Percentiles rank a stretch among this genome's conserved stretches.
These are phyloP conservation scores for Pyrocephalus nanus DNA, from an alignment of 2,797 vertebrate genomes.

Conservation along the genomic window DNA sequence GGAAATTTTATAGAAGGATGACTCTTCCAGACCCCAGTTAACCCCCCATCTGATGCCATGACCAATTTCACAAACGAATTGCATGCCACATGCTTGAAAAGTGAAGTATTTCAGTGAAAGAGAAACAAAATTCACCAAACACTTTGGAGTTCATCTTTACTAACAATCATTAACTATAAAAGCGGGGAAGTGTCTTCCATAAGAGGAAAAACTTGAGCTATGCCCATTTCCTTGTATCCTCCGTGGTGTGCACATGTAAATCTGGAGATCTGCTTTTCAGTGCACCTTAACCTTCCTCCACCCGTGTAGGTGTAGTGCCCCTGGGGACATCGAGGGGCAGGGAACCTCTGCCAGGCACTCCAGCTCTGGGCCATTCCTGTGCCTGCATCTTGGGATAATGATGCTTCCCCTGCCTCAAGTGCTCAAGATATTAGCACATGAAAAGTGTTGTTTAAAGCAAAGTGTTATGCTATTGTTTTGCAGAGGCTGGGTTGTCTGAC, in stretches of 20 bases:
- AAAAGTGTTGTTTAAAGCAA: background rate
- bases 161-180: background rate
- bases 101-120: conserved; percentile 42
- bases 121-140: background rate
- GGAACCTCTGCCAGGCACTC: background rate
- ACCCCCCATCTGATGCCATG: conserved; percentile 16
- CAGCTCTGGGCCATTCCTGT: background rate
- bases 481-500: background rate
- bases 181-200: background rate
- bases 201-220: background rate
- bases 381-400: background rate
- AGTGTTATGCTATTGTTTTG: background rate
- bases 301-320: fast-evolving
- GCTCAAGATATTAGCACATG: conserved; percentile 21
- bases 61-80: conserved; percentile 23
- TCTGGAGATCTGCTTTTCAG: background rate
- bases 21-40: conserved; percentile 26
- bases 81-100: conserved; percentile 43
- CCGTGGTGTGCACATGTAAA: background rate
- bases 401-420: background rate
- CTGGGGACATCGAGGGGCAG: background rate
- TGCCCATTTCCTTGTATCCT: background rate
- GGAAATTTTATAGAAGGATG: conserved; percentile 50
- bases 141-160: background rate
- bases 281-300: background rate